Base-by-base conservation (phyloP, 2,888 invertebrate species). In the Orchestes rusci region DNA sequence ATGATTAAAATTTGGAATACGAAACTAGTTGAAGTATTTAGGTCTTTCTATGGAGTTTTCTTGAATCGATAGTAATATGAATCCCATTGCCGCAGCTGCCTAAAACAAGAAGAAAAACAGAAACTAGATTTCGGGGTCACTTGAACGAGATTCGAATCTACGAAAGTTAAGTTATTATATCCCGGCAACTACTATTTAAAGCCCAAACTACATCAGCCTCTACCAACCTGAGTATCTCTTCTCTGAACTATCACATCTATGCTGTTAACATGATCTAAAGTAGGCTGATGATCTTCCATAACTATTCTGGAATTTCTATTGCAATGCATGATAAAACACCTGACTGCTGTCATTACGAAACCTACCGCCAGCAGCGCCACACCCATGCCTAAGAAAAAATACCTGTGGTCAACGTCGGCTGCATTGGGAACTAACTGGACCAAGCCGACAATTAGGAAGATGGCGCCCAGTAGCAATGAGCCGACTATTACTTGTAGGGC, bases 351-450 rank as follows among this genome's bases (percentile, higher is more conserved):
- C 52, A 82, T 73, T 2, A 80, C 62, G 3, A 82, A 70, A 2
- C 84, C 84, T 7, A 77, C 65, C 2, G 77, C 69, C 23, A 82
- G 71, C 10, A 83, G 73, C 28, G 76, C 73, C 2, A 73, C 76
- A 2, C 84, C 84, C 1, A 77, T 75, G 7, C 79, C 81, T 68
- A 84, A 75, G 54, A 83, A 73, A 54, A 79, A 76, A 64, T 79
- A 82, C 43, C 82, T 77, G 61, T 84, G 82, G 60, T 82, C 82
- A 1, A 82, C 82, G 10, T 83, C 83, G 60, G 84, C 84, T 1
- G 84, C 84, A 10, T 83, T 82, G 1, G 84, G 84, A 8, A 82
- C 82, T 55, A 84, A 70, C 66, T 84, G 84, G 50, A 84, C 84
- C 62, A 84, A 68, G 17, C 84, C 84, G 55, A 84, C 84, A 49